These are phyloP conservation scores for Heliocidaris erythrogramma DNA, from an alignment of 35 echinoderm and acorn worm species.

Conservation along the genomic window DNA sequence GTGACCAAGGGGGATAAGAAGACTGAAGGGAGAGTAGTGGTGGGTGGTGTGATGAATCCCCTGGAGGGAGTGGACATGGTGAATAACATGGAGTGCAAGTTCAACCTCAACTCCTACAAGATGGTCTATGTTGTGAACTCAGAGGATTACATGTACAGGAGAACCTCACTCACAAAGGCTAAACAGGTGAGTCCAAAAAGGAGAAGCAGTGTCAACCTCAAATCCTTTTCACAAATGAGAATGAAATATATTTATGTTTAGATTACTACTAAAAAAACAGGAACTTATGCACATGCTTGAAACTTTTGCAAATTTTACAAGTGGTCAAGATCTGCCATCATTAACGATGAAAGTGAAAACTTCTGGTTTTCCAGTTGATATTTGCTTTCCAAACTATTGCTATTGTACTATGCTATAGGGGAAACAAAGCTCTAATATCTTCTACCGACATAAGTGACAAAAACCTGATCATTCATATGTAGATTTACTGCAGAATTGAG, in stretches of 20 bases:
- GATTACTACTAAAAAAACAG: not conserved
- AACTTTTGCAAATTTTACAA: too few species aligned
- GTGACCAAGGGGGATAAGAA: slow-evolving; percentile 46
- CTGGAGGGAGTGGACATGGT: slow-evolving; percentile 90
- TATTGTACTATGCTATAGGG: too few species aligned
- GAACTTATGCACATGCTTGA: too few species aligned
- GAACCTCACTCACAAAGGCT: slow-evolving; percentile 92
- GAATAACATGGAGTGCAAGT: slow-evolving; percentile 99
- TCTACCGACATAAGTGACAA: too few species aligned
- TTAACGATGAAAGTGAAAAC: too few species aligned
- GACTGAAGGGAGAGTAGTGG: slow-evolving; percentile 49
- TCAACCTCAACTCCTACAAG: slow-evolving; percentile 98
- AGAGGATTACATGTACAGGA: slow-evolving; percentile 99
- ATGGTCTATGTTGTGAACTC: slow-evolving; percentile 99
- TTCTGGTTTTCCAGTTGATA: too few species aligned
- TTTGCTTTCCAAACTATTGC: too few species aligned
- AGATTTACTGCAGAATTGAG: too few species aligned
- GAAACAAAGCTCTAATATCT: too few species aligned
- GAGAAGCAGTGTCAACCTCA: too few species aligned
- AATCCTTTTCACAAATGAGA: not conserved
- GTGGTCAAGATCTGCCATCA: too few species aligned
- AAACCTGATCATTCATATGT: too few species aligned
- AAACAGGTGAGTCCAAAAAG: slow-evolving; percentile 70
- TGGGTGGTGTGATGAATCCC: slow-evolving; percentile 61
- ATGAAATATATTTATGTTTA: not conserved